phyloP scores from a whole-genome alignment of 2,888 invertebrate genomes.

The Julus scanicus region DNA sequence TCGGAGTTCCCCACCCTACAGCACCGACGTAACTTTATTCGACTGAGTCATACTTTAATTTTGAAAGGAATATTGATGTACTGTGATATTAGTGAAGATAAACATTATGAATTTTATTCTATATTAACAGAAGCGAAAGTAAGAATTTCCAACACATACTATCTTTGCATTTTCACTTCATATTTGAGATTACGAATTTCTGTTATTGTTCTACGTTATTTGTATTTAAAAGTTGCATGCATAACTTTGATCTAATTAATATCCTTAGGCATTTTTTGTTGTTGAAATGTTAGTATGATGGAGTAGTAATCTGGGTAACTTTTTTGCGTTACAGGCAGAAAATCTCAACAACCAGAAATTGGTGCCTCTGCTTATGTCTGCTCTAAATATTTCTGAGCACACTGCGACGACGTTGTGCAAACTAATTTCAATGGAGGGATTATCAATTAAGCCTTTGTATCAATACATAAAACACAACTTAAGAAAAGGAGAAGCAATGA shows the following conservation, averaged over 20 bases:
- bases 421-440: slow-evolving; percentile 76
- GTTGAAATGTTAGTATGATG: too few relatives aligned
- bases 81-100: slow-evolving; percentile 78
- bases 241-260: too few relatives aligned
- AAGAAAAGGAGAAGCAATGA: slow-evolving; percentile 65
- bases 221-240: not conserved
- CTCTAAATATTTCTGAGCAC: slow-evolving; percentile 76
- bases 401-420: slow-evolving; percentile 74
- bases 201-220: not conserved
- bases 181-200: too few relatives aligned
- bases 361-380: slow-evolving; percentile 76
- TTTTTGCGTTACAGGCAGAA: slow-evolving; percentile 68
- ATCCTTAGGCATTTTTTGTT: not conserved
- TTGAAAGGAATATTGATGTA: slow-evolving; percentile 80
- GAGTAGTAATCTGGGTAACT: not conserved
- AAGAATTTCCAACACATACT: not conserved
- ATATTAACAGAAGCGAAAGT: slow-evolving; percentile 57
- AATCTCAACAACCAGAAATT: slow-evolving; percentile 75
- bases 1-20: slow-evolving; percentile 75
- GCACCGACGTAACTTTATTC: slow-evolving; percentile 75
- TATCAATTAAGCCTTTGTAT: slow-evolving; percentile 72
- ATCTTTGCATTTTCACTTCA: too few relatives aligned
- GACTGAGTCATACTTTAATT: slow-evolving; percentile 82
- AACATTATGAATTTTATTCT: slow-evolving; percentile 63
- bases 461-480: not conserved